Conservation (phyloP, 2,888 invertebrate genomes). For the Gonocerus acuteangulatus region DNA sequence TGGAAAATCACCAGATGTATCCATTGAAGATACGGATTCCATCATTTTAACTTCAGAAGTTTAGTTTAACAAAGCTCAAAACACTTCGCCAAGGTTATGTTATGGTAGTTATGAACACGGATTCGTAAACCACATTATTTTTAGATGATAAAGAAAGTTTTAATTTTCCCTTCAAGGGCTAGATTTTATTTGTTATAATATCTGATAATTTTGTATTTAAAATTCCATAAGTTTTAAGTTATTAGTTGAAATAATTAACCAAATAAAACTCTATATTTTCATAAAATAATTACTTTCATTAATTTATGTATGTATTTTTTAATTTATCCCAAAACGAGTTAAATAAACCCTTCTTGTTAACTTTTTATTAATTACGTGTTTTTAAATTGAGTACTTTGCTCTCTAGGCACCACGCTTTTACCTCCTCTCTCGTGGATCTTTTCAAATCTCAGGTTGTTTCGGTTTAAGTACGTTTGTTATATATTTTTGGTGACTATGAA, state of each 20-base stretch:
- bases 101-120: not conserved
- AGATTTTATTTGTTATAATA: too few species aligned
- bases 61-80: not conserved
- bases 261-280: too few species aligned
- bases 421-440: not conserved
- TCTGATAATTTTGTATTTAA: too few species aligned
- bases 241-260: too few species aligned
- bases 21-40: not conserved
- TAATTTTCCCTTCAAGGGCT: not conserved
- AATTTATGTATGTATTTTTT: too few species aligned
- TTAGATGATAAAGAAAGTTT: not conserved
- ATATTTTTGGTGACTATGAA: slow-evolving; percentile 59
- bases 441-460: not conserved
- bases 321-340: too few species aligned
- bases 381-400: too few species aligned
- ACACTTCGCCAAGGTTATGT: slow-evolving; percentile 9
- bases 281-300: too few species aligned
- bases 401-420: not conserved
- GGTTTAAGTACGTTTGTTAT: not conserved
- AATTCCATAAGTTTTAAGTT: too few species aligned
- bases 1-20: not conserved
- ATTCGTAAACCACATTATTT: too few species aligned
- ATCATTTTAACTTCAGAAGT: not conserved
- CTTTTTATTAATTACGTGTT: too few species aligned
- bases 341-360: too few species aligned